These are phyloP conservation scores for Germaria angustata DNA, from an alignment of 2,888 invertebrate genomes.

Conservation along the genomic window DNA sequence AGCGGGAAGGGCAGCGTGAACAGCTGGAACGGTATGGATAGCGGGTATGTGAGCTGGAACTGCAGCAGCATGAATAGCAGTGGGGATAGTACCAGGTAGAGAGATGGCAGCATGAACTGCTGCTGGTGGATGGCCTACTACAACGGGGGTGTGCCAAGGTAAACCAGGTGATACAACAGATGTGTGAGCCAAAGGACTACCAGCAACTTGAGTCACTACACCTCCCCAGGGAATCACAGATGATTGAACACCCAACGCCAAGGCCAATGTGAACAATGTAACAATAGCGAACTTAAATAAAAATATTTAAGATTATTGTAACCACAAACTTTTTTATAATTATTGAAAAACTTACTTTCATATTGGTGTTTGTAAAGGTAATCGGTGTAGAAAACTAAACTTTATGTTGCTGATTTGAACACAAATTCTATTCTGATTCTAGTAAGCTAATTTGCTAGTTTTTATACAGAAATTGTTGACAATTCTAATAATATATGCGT, in stretches of 20 bases:
- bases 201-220: slow-evolving; percentile 67
- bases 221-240: slow-evolving; percentile 74
- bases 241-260: slow-evolving; percentile 76
- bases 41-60: slow-evolving; percentile 27
- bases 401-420: slow-evolving; percentile 45
- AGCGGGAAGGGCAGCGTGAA: neutral
- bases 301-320: neutral
- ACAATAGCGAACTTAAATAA: slow-evolving; percentile 73
- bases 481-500: neutral
- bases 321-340: neutral
- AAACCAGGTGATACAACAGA: slow-evolving; percentile 67
- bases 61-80: slow-evolving; percentile 37
- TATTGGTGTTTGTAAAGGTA: neutral
- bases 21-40: too few species aligned
- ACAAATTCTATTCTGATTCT: slow-evolving; percentile 57
- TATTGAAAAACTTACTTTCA: slow-evolving; percentile 28
- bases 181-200: slow-evolving; percentile 73
- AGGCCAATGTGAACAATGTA: slow-evolving; percentile 75
- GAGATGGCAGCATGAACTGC: slow-evolving; percentile 46
- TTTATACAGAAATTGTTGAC: slow-evolving; percentile 42
- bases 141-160: slow-evolving; percentile 42
- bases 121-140: slow-evolving; percentile 37
- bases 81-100: slow-evolving; percentile 28
- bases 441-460: slow-evolving; percentile 49
- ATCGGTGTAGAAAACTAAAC: slow-evolving; percentile 53